These are phyloP conservation scores for Poecile atricapillus DNA, from an alignment of 2,113 vertebrate genomes.

Conservation along the genomic window DNA sequence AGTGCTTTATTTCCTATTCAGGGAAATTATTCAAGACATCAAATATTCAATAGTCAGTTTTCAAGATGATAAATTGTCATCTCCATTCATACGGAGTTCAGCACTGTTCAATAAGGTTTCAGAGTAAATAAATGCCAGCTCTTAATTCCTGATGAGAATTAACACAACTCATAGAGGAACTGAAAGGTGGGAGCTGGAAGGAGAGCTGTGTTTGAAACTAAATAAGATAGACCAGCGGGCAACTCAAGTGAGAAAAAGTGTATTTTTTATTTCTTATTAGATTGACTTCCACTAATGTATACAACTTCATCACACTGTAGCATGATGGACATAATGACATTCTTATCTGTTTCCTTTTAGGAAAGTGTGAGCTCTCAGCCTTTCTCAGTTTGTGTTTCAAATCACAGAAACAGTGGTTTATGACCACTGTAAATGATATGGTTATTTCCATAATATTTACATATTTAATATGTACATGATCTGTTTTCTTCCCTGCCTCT, in stretches of 20 bases:
- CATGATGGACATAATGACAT: neutral
- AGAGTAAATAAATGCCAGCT: neutral
- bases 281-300: neutral
- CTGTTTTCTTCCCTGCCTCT: neutral
- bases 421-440: neutral
- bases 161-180: neutral
- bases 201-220: neutral
- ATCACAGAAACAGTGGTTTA: neutral
- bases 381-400: neutral
- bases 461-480: neutral
- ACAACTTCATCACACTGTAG: neutral
- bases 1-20: neutral
- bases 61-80: neutral
- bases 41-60: neutral
- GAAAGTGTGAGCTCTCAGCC: neutral
- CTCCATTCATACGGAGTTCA: neutral
- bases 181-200: neutral
- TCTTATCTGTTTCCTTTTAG: neutral
- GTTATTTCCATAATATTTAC: neutral
- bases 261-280: neutral
- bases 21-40: neutral
- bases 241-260: neutral
- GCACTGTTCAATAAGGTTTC: neutral
- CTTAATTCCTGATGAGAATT: neutral
- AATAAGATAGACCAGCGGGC: neutral